Evolutionary conservation across 2,113 vertebrate species (phyloP), one percentile per base, ranked within the genome.

Genomic region (Menidia beryllina): DNA sequence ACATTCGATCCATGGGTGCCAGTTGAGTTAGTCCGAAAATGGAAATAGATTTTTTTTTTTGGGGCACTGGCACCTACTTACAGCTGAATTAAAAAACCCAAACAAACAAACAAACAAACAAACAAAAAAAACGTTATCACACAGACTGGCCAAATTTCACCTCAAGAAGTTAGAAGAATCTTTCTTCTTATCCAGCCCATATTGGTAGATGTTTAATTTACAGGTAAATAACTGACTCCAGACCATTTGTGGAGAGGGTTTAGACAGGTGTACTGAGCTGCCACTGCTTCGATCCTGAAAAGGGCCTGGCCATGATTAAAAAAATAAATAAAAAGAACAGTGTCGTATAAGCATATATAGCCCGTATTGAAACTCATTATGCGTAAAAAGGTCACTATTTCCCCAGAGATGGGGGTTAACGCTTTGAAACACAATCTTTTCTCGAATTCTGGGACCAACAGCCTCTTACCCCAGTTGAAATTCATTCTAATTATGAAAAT

Each of bases 401-500:
- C 62, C 17, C 38, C 12, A n/a, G 27, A 43, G 77, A 65, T 56
- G 21, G 62, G 60, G 79, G 76, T 79, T 76, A 72, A 7, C n/a
- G 43, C 62, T 84, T 80, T 83, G 69, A 85, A 82, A 82, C 72
- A 58, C 45, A 39, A 68, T 69, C 48, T 69, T 72, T 63, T 66
- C 64, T 27, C 9, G 2, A 25, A 57, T 68, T 54, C 19, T 7
- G 45, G 30, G 38, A 38, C 58, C 62, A 51, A 0, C 27, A 61
- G 53, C 34, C 61, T 63, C 58, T 36, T 53, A 39, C 56, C 62
- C 55, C 63, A 21, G 39, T 38, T 66, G 15, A 65, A 52, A 38
- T 72, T 77, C 36, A 1, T 6, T 64, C 45, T 71, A 69, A 47
- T 79, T 69, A 62, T 47, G 58, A 64, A 83, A 85, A 88, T 73